Percentiles rank a stretch among this genome's conserved stretches.
Conservation (phyloP, 2,888 invertebrate species). For the Tholera decimalis region DNA sequence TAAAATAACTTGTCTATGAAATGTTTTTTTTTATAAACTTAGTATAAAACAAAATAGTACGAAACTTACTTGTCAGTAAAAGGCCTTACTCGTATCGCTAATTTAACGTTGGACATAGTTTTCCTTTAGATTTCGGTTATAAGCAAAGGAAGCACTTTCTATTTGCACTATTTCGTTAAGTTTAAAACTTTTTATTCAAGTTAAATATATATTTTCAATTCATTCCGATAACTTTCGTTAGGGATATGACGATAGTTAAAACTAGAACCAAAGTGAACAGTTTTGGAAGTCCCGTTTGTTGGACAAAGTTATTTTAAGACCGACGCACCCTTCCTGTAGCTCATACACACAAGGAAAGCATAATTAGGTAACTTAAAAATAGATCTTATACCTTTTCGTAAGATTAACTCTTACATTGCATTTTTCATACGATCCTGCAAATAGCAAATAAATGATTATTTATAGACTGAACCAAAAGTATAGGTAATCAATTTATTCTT, state of each 20-base stretch:
- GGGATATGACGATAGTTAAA: slow-evolving; percentile 13
- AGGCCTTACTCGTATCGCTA: slow-evolving; percentile 92
- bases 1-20: slow-evolving; percentile 6
- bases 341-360: slow-evolving; percentile 57
- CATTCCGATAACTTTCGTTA: neutral
- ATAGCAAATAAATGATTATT: too few relatives aligned
- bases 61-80: slow-evolving; percentile 92
- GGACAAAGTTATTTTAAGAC: slow-evolving; percentile 77
- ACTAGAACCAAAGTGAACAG: slow-evolving; percentile 51
- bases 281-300: slow-evolving; percentile 52
- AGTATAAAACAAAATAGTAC: neutral
- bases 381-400: slow-evolving; percentile 39
- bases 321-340: slow-evolving; percentile 71
- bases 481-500: too few relatives aligned
- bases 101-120: slow-evolving; percentile 92
- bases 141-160: too few relatives aligned
- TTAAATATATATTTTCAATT: neutral
- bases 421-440: too few relatives aligned
- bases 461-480: too few relatives aligned
- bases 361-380: slow-evolving; percentile 64
- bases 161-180: neutral
- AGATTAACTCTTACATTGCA: too few relatives aligned
- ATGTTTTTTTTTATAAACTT: neutral
- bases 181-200: slow-evolving; percentile 9
- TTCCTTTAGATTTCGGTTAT: neutral